Base-by-base conservation (phyloP, 2,113 vertebrate genomes). In the Willisornis vidua region DNA sequence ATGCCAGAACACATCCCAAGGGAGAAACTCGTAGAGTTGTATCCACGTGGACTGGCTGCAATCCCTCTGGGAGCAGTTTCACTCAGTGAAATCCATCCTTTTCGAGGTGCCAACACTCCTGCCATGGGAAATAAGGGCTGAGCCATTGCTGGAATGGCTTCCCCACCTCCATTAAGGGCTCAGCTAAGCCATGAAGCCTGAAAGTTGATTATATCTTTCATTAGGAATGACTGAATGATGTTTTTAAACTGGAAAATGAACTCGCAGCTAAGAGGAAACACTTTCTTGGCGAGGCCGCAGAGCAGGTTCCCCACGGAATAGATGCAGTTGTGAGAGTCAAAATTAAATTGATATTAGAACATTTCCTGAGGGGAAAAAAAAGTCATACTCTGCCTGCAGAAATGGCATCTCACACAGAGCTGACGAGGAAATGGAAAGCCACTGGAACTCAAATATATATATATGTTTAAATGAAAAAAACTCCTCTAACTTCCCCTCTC, bases 311-410 rank as follows among this genome's bases (percentile, higher is more conserved):
- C 94, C 0, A 2, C 0, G 74, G 95, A 84, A 95, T 20, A 85
- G 51, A 86, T n/a, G 80, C 93, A 85, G 91, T 96, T 92, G 81
- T 91, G 94, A 97, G 94, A 92, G 87, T 93, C 72, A 95, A 88
- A 93, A 94, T 96, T 93, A 95, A 91, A 90, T 90, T 95, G 94
- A 91, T 92, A 94, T 93, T 97, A 87, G 85, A 91, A 88, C 91
- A 94, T 95, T 80, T 95, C 93, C 70, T 86, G 80, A 55, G 82
- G 85, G 80, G 74, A 4, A 48, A 52, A 55, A 75, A 55, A 85
- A 95, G 94, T 82, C 86, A 88, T 86, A 55, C 6, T 7, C 79
- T 90, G 92, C 93, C 85, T 90, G 79, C 79, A 90, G 90, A 91
- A 96, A 88, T 2, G 8, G 93, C n/a, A 88, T 45, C 87, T 22